Conservation (phyloP, 1,140 invertebrate species). For the Brachionus rotundiformis region DNA sequence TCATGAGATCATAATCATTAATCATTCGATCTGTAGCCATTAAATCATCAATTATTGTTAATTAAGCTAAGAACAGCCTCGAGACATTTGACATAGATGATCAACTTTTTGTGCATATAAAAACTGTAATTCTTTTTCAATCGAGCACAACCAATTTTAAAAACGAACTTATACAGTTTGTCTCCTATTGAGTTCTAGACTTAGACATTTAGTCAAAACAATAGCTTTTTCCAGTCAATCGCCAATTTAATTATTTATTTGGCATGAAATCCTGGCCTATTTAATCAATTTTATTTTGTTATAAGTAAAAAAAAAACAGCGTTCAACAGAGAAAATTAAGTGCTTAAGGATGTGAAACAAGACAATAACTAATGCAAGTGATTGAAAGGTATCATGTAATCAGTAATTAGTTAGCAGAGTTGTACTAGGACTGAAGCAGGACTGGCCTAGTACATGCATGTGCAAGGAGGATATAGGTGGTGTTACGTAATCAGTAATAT, state of each 20-base stretch:
- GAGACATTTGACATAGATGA: background rate
- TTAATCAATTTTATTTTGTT: background rate
- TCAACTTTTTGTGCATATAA: background rate
- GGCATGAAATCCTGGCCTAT: background rate
- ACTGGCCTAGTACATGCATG: too few relatives aligned
- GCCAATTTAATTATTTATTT: background rate
- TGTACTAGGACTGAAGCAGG: too few relatives aligned
- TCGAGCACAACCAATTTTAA: background rate
- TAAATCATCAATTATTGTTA: background rate
- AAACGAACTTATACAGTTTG: background rate
- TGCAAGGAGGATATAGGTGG: too few relatives aligned
- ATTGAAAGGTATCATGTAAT: too few relatives aligned
- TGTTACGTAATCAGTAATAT: too few relatives aligned
- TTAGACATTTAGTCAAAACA: background rate
- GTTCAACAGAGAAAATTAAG: too few relatives aligned
- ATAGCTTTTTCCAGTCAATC: background rate
- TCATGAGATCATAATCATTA: slow-evolving; percentile 9
- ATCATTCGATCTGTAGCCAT: background rate
- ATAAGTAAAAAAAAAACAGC: background rate
- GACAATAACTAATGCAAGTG: too few relatives aligned
- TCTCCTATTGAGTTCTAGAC: background rate
- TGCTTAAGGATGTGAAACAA: too few relatives aligned
- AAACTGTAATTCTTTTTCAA: background rate
- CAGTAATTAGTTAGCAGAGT: too few relatives aligned
- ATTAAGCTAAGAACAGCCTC: background rate